Evolutionary conservation across 2,113 vertebrate species (phyloP), one percentile per base, ranked within the genome.

Genomic region (Hucho hucho): DNA sequence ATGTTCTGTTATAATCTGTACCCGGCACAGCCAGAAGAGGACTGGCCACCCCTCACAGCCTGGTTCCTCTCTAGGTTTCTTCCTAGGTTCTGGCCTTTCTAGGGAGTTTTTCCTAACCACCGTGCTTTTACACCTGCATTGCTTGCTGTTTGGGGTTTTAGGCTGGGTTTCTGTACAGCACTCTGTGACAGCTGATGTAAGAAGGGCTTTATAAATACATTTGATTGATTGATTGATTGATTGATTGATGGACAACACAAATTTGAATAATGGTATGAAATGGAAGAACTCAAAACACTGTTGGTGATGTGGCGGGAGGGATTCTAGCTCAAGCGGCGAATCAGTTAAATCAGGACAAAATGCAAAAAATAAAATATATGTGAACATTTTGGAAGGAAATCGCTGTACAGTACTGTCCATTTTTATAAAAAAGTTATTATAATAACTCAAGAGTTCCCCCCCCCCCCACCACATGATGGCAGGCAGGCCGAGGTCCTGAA

Each of bases 401-500:
- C 78, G 75, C 83, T 91, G 86, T 88, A 89, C 88, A 90, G 72
- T 78, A 78, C 89, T 86, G 91, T 90, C 89, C 87, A 25, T 70
- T 89, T 85, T 59, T 72, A 76, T 74, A 69, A 69, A 77, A n/a
- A n/a, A n/a, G n/a, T n/a, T n/a, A 87, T 89, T 89, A 84, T 90
- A 92, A 89, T 90, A 90, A 65, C 77, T 83, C 70, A 69, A 88
- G 87, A 86, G 87, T 89, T 78, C 76, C 76, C 80, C 81, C 88
- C 81, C 63, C 64, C 80, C 81, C 88, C 81, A 58, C 64, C 72
- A 79, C 59, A 13, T 67, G 80, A 81, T 76, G 86, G 83, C 53
- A 78, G 87, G 88, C 88, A 90, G 83, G 92, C 83, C 78, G 68
- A 87, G 84, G 87, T 90, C 91, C 89, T 89, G 87, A 92, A 92